Evolutionary conservation across 2,113 vertebrate species (phyloP).

Genomic region (Sula dactylatra): DNA sequence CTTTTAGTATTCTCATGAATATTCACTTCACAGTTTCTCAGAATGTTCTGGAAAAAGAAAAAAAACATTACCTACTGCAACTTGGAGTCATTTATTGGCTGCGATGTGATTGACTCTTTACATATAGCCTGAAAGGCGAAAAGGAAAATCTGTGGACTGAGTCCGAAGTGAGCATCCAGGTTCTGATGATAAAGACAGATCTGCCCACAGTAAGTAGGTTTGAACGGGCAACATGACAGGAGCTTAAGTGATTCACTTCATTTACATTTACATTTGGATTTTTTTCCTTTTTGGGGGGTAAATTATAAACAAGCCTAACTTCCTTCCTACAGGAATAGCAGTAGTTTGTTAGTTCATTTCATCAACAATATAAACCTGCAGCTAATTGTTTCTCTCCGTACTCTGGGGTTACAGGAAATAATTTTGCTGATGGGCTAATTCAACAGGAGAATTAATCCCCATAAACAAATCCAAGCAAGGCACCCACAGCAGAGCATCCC

Average conservation of each 20-base stretch:
- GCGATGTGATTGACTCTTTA: neutral
- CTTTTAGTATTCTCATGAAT: constrained; percentile 4
- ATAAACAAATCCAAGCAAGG: neutral
- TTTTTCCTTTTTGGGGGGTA: neutral
- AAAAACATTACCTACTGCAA: neutral
- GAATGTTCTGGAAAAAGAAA: neutral
- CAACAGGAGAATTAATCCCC: neutral
- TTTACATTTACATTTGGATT: neutral
- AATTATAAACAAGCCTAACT: neutral
- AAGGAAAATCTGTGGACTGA: neutral
- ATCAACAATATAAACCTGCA: neutral
- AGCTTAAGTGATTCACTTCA: neutral
- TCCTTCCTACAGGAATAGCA: neutral
- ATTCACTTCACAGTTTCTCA: neutral
- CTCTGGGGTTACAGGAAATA: neutral
- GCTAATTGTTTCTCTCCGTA: neutral
- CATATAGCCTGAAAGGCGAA: neutral
- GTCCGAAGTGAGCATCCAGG: constrained; percentile 9
- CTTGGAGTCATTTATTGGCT: neutral
- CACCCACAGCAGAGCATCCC: neutral
- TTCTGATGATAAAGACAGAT: constrained; percentile 12
- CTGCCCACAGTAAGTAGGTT: neutral
- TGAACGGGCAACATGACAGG: neutral
- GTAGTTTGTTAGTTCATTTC: neutral
- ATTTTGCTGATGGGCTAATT: neutral